phyloP scores from a whole-genome alignment of 2,888 invertebrate genomes.

The Cheilosia soror region DNA sequence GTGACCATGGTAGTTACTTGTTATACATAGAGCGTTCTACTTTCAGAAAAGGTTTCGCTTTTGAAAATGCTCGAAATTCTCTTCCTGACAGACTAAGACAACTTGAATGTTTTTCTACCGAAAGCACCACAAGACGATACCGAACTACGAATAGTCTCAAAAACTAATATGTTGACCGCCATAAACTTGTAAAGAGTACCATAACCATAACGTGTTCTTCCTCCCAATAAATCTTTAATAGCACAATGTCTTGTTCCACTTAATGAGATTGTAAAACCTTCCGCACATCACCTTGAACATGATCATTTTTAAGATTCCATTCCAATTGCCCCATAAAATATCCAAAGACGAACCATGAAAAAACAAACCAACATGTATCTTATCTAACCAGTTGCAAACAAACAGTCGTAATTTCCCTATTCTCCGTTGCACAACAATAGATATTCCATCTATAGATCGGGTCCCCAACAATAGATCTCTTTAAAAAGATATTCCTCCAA shows the following conservation, averaged over 20 bases:
- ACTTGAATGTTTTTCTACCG: no score
- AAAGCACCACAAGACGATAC: no score
- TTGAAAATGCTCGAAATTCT: no score
- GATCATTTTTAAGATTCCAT: neutral
- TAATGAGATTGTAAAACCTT: conserved; percentile 17
- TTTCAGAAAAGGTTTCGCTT: no score
- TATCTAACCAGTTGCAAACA: conserved; percentile 56
- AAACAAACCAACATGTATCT: conserved; percentile 6
- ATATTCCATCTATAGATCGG: conserved; percentile 16
- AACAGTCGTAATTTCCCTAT: conserved; percentile 36
- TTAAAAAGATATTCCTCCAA: conserved; percentile 62
- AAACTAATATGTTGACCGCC: neutral
- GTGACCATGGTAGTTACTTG: no score
- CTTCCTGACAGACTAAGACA: no score
- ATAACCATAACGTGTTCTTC: neutral
- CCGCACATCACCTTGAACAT: neutral
- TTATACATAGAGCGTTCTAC: no score
- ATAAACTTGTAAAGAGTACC: neutral
- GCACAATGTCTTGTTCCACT: conserved; percentile 1
- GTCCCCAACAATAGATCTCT: conserved; percentile 41
- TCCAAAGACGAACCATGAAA: neutral
- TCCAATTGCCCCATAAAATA: conserved; percentile 26
- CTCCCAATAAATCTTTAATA: neutral
- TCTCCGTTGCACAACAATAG: conserved; percentile 22
- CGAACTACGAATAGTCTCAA: no score